A percentile compares a stretch with the other conserved stretches of the same genome.
Conservation (phyloP, 2,888 invertebrate genomes). For the Volucella inanis region DNA sequence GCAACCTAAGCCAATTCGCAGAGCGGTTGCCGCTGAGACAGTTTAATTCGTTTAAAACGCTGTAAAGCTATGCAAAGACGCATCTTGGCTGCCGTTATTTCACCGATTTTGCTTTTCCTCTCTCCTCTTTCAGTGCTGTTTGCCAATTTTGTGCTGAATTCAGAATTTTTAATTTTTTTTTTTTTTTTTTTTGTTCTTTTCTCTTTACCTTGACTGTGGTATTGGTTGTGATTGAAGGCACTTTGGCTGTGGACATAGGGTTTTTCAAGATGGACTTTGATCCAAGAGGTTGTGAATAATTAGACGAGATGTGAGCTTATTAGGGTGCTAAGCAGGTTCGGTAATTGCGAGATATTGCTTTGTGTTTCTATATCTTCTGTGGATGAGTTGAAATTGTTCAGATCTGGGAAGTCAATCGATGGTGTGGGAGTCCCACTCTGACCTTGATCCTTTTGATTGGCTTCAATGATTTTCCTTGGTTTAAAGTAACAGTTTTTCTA, state of each 20-base stretch:
- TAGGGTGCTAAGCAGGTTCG: conserved; percentile 3
- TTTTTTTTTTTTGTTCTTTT: not conserved
- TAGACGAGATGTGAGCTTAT: conserved; percentile 1
- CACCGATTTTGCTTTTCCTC: conserved; percentile 58
- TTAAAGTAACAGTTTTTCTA: no score
- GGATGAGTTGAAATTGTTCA: not conserved
- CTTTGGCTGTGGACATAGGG: not conserved
- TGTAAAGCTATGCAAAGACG: conserved; percentile 63
- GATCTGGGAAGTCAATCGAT: no score
- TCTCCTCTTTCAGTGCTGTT: conserved; percentile 43
- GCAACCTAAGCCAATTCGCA: conserved; percentile 29
- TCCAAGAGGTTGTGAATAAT: not conserved
- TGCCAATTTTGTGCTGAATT: conserved; percentile 66
- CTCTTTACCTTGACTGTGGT: not conserved
- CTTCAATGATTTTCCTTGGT: no score
- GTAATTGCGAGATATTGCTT: not conserved
- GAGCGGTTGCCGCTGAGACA: conserved; percentile 41
- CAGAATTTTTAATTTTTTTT: conserved; percentile 58
- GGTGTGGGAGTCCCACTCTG: no score
- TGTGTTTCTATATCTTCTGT: not conserved
- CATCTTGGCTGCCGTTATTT: conserved; percentile 74
- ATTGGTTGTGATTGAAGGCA: not conserved
- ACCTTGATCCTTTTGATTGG: no score
- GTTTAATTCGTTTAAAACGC: conserved; percentile 7
- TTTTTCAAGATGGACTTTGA: conserved; percentile 29